Evolutionary conservation across 2,888 invertebrate species (phyloP).

Genomic region (Metalampra italica): DNA sequence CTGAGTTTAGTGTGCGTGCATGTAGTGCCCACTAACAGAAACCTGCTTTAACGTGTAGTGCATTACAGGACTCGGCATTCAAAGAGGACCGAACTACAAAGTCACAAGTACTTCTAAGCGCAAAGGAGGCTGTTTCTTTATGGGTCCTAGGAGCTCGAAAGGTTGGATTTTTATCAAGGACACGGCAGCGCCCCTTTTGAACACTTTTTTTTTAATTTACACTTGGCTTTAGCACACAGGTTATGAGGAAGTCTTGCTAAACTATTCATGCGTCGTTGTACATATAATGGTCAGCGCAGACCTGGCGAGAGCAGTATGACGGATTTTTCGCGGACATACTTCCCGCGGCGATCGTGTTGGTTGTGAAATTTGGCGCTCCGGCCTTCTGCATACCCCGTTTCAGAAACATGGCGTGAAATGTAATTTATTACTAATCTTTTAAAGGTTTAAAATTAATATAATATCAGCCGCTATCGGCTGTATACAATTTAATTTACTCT

Average conservation of each 20-base stretch:
- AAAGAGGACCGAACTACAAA: constrained; percentile 82
- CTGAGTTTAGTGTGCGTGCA: constrained; percentile 46
- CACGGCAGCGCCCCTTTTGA: constrained; percentile 41
- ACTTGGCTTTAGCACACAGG: constrained; percentile 32
- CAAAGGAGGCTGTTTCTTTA: constrained; percentile 95
- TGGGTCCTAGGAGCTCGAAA: constrained; percentile 96
- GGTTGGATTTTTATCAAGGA: constrained; percentile 80
- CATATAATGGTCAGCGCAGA: neutral
- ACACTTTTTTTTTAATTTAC: constrained; percentile 39
- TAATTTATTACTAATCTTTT: too few relatives aligned
- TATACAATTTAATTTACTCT: too few relatives aligned
- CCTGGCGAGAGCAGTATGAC: too few relatives aligned
- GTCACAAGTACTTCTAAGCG: constrained; percentile 91
- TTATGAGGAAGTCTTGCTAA: constrained; percentile 24
- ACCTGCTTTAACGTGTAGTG: constrained; percentile 74
- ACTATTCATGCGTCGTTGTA: constrained; percentile 5
- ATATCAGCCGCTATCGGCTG: too few relatives aligned
- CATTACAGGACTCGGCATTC: constrained; percentile 85
- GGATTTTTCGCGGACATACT: too few relatives aligned
- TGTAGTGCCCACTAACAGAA: constrained; percentile 70
- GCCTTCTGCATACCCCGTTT: too few relatives aligned
- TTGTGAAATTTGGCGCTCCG: too few relatives aligned
- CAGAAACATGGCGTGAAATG: too few relatives aligned
- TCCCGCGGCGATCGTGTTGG: too few relatives aligned
- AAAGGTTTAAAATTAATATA: too few relatives aligned